phyloP scores from a whole-genome alignment of 2,888 invertebrate genomes.

The Eilema griseolum region DNA sequence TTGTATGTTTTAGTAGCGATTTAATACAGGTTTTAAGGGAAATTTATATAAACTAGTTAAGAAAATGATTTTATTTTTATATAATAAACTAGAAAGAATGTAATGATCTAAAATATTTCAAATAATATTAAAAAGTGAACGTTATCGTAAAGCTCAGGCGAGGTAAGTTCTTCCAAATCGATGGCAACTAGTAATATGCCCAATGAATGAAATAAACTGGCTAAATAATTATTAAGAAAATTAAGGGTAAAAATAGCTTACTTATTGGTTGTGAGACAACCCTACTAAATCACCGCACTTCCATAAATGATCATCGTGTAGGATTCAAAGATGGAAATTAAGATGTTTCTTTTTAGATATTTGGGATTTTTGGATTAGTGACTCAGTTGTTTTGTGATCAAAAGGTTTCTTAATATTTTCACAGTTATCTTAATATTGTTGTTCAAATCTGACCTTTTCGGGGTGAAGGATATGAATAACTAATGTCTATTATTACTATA shows the following conservation, averaged over 20 bases:
- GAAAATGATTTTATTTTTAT: too few species aligned
- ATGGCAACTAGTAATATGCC: too few species aligned
- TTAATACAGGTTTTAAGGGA: background rate
- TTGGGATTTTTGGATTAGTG: slow-evolving; percentile 42
- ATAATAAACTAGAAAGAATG: too few species aligned
- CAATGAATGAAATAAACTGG: too few species aligned
- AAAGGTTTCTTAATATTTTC: slow-evolving; percentile 43
- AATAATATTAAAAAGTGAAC: too few species aligned
- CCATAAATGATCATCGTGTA: slow-evolving; percentile 67
- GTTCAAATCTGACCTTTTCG: slow-evolving; percentile 31
- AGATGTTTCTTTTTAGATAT: slow-evolving; percentile 55
- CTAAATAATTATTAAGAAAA: too few species aligned
- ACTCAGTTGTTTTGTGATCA: slow-evolving; percentile 43
- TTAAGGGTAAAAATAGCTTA: background rate
- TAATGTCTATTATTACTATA: background rate
- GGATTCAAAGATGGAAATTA: slow-evolving; percentile 66
- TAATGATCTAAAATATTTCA: too few species aligned
- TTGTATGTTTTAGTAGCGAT: too few species aligned
- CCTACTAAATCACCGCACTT: slow-evolving; percentile 36
- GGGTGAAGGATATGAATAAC: slow-evolving; percentile 28
- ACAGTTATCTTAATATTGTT: slow-evolving; percentile 44
- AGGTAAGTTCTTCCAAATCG: too few species aligned
- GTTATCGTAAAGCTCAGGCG: too few species aligned
- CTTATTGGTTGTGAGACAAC: slow-evolving; percentile 26
- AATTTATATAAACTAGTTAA: background rate